Percentiles rank a stretch among this genome's conserved stretches.
These are phyloP conservation scores for Ovis canadensis DNA, from an alignment of 2,113 vertebrate species.

Conservation along the genomic window DNA sequence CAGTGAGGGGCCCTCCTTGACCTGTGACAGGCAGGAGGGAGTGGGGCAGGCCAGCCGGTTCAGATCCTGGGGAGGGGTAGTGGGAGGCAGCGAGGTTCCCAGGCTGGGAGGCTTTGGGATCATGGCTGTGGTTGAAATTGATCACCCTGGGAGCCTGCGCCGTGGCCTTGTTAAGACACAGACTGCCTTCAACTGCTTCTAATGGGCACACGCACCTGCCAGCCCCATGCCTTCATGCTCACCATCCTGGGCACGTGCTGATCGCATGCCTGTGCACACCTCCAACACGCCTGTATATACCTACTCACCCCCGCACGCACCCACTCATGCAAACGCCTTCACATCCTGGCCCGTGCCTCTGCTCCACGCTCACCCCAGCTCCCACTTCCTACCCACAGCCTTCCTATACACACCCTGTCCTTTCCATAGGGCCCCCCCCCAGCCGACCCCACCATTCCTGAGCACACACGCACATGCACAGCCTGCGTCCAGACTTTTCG, in stretches of 20 bases:
- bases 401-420: background rate
- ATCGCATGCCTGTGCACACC: background rate
- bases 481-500: background rate
- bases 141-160: background rate
- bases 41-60: background rate
- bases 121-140: background rate
- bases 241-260: background rate
- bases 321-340: background rate
- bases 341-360: background rate
- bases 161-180: background rate
- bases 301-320: background rate
- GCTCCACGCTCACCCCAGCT: too few species aligned
- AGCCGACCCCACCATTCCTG: background rate
- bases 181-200: background rate
- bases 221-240: fast-evolving
- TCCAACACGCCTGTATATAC: background rate
- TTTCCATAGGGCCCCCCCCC: background rate
- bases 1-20: background rate
- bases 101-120: background rate
- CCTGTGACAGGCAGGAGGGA: background rate
- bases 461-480: background rate
- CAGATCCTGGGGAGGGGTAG: background rate
- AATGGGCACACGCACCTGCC: too few species aligned
- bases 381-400: background rate
- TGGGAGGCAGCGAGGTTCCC: background rate